These are phyloP conservation scores for Phalera bucephala DNA, from an alignment of 2,888 invertebrate species.

Conservation along the genomic window DNA sequence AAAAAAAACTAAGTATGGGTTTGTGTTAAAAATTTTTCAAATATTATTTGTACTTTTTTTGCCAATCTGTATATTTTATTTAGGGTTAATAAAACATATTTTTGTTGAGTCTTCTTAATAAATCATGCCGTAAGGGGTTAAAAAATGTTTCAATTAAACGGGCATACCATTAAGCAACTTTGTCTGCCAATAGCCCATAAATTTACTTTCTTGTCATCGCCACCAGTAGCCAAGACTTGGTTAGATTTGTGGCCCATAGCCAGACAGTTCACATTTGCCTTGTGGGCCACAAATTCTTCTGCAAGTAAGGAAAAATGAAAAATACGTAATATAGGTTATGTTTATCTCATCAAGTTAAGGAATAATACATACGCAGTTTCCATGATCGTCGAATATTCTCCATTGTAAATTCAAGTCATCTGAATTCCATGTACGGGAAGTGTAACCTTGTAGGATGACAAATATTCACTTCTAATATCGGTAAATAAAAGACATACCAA, in stretches of 20 bases:
- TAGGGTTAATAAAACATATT: too few species aligned
- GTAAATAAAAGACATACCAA: background rate
- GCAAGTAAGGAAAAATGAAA: conserved; percentile 46
- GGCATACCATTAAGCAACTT: conserved; percentile 95
- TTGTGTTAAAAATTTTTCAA: too few species aligned
- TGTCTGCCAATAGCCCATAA: conserved; percentile 98
- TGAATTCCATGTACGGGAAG: conserved; percentile 45
- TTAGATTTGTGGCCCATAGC: conserved; percentile 96
- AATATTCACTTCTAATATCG: conserved; percentile 7
- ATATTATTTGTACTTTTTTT: too few species aligned
- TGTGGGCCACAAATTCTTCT: conserved; percentile 95
- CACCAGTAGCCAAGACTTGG: conserved; percentile 95
- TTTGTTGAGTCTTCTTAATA: too few species aligned
- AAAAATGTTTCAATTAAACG: too few species aligned
- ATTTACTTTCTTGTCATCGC: conserved; percentile 98
- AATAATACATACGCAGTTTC: conserved; percentile 89
- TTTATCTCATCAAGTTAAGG: background rate
- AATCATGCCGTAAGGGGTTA: too few species aligned
- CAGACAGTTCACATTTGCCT: conserved; percentile 93
- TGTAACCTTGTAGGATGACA: conserved; percentile 31
- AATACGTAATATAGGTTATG: conserved; percentile 2
- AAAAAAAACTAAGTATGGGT: too few species aligned
- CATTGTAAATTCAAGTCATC: conserved; percentile 51
- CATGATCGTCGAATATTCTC: conserved; percentile 88
- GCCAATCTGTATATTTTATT: too few species aligned